phyloP scores from a whole-genome alignment of 2,888 invertebrate genomes.

The Psococerastis gibbosa region DNA sequence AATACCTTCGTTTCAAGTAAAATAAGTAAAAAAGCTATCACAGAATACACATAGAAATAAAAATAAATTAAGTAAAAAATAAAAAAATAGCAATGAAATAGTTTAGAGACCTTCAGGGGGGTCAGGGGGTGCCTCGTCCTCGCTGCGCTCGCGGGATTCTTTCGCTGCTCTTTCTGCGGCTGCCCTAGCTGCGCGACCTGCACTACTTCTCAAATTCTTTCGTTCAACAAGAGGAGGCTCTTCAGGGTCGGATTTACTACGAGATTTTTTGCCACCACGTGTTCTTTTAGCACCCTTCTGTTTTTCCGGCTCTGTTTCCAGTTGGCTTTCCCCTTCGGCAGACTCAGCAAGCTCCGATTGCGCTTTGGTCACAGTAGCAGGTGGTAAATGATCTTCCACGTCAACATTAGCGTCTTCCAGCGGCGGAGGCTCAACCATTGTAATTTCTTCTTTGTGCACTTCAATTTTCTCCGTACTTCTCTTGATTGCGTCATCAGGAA shows the following conservation, averaged over 20 bases:
- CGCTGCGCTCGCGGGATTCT: conserved; percentile 19
- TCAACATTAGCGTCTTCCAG: conserved; percentile 13
- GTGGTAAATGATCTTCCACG: conserved; percentile 13
- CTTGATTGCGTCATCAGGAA: conserved; percentile 9
- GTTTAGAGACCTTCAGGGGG: conserved; percentile 2
- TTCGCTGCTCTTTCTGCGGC: conserved; percentile 32
- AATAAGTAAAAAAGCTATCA: conserved; percentile 17
- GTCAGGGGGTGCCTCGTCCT: conserved; percentile 6
- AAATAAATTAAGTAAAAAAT: conserved; percentile 13
- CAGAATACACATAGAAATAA: conserved; percentile 18
- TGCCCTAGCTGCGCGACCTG: conserved; percentile 42
- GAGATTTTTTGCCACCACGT: conserved; percentile 21
- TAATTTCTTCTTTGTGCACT: conserved; percentile 10
- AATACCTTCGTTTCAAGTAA: conserved; percentile 13
- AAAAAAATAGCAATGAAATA: conserved; percentile 11
- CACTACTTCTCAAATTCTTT: conserved; percentile 41
- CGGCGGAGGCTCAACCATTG: not conserved
- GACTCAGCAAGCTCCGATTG: conserved; percentile 10
- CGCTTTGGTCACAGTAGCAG: conserved; percentile 13
- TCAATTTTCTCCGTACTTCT: conserved; percentile 6
- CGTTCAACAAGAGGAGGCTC: conserved; percentile 36
- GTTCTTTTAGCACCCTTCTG: conserved; percentile 14
- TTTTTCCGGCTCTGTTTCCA: conserved; percentile 17
- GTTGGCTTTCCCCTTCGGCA: conserved; percentile 11
- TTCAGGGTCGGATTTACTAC: conserved; percentile 23